Percentiles rank a stretch among this genome's conserved stretches.
Conservation (phyloP, 2,797 vertebrate species). For the Scolopax rusticola region DNA sequence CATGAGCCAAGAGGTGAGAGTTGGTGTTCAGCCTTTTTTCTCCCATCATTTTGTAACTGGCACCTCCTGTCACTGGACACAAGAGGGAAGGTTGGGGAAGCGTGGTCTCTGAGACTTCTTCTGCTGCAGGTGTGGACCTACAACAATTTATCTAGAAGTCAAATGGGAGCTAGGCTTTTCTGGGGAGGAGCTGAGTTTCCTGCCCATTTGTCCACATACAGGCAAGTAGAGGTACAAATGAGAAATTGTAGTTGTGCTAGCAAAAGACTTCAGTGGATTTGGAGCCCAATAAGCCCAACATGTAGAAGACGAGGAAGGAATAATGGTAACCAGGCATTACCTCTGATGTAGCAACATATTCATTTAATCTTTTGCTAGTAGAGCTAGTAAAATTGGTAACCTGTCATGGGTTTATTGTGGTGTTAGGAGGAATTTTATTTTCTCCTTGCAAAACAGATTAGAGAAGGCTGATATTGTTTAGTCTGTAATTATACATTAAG, state of each 20-base stretch:
- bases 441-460: background rate
- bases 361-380: background rate
- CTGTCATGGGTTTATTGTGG: background rate
- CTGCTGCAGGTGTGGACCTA: background rate
- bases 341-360: background rate
- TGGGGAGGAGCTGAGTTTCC: background rate
- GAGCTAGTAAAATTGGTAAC: conserved; percentile 8
- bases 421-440: background rate
- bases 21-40: background rate
- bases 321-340: conserved; percentile 11
- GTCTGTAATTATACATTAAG: conserved; percentile 24
- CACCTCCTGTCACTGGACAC: background rate
- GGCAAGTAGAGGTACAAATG: conserved; percentile 38
- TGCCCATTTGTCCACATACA: conserved; percentile 1
- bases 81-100: background rate
- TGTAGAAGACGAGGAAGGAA: background rate
- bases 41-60: background rate
- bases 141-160: conserved; percentile 6
- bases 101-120: background rate
- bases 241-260: background rate
- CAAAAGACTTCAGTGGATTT: conserved; percentile 20
- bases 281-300: background rate
- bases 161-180: conserved; percentile 23
- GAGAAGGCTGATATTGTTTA: conserved; percentile 11
- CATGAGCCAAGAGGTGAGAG: background rate